Conservation (phyloP, 1,140 invertebrate species). For the Berghia stephanieae region DNA sequence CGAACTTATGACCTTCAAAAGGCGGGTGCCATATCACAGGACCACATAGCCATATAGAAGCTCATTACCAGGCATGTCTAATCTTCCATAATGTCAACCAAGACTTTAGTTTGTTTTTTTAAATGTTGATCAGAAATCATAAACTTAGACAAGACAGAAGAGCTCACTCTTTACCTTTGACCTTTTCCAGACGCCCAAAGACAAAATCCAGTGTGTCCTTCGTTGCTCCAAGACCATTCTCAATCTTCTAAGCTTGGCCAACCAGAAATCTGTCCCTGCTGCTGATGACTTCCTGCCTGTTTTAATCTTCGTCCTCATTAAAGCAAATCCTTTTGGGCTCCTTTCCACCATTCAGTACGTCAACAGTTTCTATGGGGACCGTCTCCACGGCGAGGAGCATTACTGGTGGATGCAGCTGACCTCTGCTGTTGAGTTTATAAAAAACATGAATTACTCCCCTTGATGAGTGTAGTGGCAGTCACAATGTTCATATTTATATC, state of each 20-base stretch:
- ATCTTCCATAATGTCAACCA: no score
- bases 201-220: constrained; percentile 90
- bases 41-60: no score
- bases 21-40: no score
- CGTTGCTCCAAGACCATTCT: constrained; percentile 89
- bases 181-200: constrained; percentile 78
- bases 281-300: constrained; percentile 98
- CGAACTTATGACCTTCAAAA: no score
- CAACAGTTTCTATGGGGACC: constrained; percentile 86
- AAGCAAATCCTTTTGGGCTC: constrained; percentile 92
- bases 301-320: constrained; percentile 95
- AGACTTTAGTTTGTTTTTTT: no score
- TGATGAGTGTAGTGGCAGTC: no score
- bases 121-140: no score
- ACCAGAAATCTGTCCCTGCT: constrained; percentile 82
- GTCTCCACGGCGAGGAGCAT: constrained; percentile 88
- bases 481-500: no score
- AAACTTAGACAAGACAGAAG: no score
- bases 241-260: constrained; percentile 87
- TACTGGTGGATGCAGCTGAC: constrained; percentile 99
- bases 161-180: neutral
- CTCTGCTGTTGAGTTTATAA: constrained; percentile 96
- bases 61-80: no score
- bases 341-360: constrained; percentile 98
- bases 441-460: constrained; percentile 88